Evolutionary conservation across 2,113 vertebrate species (phyloP).

Genomic region (Stictonetta naevosa): DNA sequence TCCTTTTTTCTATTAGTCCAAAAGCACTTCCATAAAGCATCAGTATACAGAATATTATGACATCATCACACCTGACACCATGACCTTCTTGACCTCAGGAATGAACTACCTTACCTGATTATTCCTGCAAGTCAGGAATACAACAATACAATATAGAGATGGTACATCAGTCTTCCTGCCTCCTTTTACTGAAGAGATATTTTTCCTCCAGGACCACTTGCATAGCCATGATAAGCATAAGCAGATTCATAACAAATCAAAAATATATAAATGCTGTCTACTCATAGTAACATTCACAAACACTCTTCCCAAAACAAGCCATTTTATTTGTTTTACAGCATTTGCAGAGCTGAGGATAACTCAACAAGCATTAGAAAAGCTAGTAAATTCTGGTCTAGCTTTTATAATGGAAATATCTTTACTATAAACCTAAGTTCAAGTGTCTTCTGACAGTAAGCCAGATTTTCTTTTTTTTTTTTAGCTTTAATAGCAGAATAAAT

Average conservation of each 20-base stretch:
- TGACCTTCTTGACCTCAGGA: not conserved
- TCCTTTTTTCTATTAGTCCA: not conserved
- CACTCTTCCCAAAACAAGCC: not conserved
- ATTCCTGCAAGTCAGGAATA: not conserved
- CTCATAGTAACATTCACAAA: not conserved
- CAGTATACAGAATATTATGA: not conserved
- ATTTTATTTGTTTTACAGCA: not conserved
- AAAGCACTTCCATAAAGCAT: not conserved
- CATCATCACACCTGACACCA: not conserved
- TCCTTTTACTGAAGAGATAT: not conserved
- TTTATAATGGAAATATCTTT: not conserved
- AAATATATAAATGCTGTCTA: not conserved
- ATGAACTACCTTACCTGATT: not conserved
- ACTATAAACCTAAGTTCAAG: not conserved
- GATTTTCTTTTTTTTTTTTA: not conserved
- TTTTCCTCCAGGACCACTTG: not conserved
- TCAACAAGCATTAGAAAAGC: not conserved
- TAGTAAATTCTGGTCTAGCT: not conserved
- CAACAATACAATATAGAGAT: not conserved
- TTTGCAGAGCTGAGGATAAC: not conserved
- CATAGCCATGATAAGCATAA: fast-evolving
- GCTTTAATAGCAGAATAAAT: slow-evolving; percentile 21
- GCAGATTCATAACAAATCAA: not conserved
- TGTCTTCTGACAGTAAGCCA: not conserved
- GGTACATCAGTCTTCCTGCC: not conserved